Evolutionary conservation across 2,113 vertebrate species (phyloP), one percentile per base, ranked within the genome.

Genomic region (Coptodon rendalli): DNA sequence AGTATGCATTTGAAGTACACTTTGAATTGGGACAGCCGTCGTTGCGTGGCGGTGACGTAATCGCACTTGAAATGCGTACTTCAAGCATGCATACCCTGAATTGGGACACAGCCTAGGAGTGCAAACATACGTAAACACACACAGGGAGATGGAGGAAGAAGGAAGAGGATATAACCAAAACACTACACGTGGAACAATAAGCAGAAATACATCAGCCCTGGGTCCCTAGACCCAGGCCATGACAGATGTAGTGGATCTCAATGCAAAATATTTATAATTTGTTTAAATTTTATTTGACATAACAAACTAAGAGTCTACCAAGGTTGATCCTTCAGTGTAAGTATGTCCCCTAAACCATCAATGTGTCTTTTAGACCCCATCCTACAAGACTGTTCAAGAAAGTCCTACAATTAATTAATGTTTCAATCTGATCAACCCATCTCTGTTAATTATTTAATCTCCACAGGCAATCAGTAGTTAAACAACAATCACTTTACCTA

Each of bases 121-220:
- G 2, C 54, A 27, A 56, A 56, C 6, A 0, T 56, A 56, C 6
- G 0, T 56, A 56, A 56, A 56, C 22, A 56, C 54, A 7, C 11
- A 54, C 53, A 24, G 0, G 54, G 22, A 56, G 54, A 27, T 0
- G 11, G 54, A 5, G 54, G 54, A 56, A 56, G 53, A 56, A 27
- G 54, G 2, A 11, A 56, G 4, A 56, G 0, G 6, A 56, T 5
- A 56, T 6, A 27, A 56, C 54, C 22, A 56, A 56, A 56, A 56
- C 54, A 27, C 22, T 56, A 27, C 54, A 57, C 54, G 3, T 57
- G 12, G 6, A 57, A 57, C 54, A 56, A 56, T 56, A 4, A 14
- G 7, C 22, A 56, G 54, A 56, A 56, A 56, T 5, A 27, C 54
- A 14, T 57, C 12, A 57, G 22, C 54, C 22, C 54, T 57, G 54